Percentiles rank a stretch among this genome's conserved stretches.
Conservation (phyloP, 2,797 vertebrate species). For the Ptychadena robeensis region DNA sequence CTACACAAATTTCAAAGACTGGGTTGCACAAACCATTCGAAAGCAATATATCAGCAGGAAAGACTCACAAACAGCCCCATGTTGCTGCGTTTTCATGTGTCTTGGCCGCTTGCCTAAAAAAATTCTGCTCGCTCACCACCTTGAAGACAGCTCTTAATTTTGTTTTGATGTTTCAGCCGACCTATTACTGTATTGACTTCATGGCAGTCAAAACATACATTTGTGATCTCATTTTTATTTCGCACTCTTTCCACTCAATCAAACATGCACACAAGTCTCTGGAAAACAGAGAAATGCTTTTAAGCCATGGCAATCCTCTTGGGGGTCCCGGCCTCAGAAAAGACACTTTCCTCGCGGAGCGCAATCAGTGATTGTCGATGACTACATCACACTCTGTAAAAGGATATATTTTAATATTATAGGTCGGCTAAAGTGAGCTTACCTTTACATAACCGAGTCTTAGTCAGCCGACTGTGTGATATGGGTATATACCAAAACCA, state of each 20-base stretch:
- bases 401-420: constrained; percentile 5
- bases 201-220: constrained; percentile 88
- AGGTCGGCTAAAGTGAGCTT: constrained; percentile 63
- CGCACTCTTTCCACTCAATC: constrained; percentile 79
- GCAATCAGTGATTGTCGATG: neutral
- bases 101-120: constrained; percentile 68
- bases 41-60: constrained; percentile 16
- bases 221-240: constrained; percentile 83
- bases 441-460: constrained; percentile 78
- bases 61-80: neutral
- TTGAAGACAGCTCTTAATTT: constrained; percentile 82
- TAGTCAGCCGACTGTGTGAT: constrained; percentile 58
- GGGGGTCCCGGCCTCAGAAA: constrained; percentile 77
- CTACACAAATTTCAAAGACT: neutral
- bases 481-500: constrained; percentile 63
- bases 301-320: constrained; percentile 73
- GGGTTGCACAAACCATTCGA: neutral
- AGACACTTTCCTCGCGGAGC: constrained; percentile 75
- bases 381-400: neutral
- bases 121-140: constrained; percentile 73
- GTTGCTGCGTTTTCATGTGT: constrained; percentile 55
- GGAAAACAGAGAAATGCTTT: constrained; percentile 76
- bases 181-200: constrained; percentile 88
- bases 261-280: constrained; percentile 72
- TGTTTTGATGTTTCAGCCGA: constrained; percentile 93